Percentiles rank a stretch among this genome's conserved stretches.
Conservation (phyloP, 2,797 vertebrate genomes). For the Apogon hyalosoma region DNA sequence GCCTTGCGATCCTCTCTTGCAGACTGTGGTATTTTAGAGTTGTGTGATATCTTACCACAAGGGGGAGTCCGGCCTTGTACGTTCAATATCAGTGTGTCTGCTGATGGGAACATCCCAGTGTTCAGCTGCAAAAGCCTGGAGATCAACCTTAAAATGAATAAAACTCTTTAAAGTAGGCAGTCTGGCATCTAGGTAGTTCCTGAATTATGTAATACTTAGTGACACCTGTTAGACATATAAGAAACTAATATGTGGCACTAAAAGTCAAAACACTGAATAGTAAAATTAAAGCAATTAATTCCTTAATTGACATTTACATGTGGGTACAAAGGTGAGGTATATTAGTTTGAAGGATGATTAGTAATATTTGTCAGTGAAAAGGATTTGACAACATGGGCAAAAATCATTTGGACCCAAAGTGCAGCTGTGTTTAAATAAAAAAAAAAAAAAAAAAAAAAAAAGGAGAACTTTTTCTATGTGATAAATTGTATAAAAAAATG, state of each 20-base stretch:
- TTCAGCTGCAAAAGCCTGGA: slow-evolving; percentile 5
- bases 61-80: slow-evolving; percentile 70
- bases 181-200: neutral
- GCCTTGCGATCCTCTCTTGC: slow-evolving; percentile 22
- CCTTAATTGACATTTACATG: slow-evolving; percentile 32
- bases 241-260: slow-evolving; percentile 4
- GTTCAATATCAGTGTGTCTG: slow-evolving; percentile 10
- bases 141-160: slow-evolving; percentile 7
- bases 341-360: slow-evolving; percentile 37
- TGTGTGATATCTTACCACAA: slow-evolving; percentile 69
- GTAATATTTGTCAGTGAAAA: slow-evolving; percentile 13
- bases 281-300: slow-evolving; percentile 12
- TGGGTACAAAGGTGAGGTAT: slow-evolving; percentile 4
- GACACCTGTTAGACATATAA: neutral
- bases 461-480: neutral
- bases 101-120: slow-evolving; percentile 7
- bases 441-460: neutral
- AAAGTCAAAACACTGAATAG: slow-evolving; percentile 11
- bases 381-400: slow-evolving; percentile 13
- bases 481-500: neutral
- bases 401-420: slow-evolving; percentile 12
- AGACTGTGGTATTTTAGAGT: slow-evolving; percentile 28
- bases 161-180: neutral
- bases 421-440: neutral
- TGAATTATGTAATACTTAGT: neutral